These are phyloP conservation scores for Pelvicachromis taeniatus DNA, from an alignment of 2,113 vertebrate species.

Conservation along the genomic window DNA sequence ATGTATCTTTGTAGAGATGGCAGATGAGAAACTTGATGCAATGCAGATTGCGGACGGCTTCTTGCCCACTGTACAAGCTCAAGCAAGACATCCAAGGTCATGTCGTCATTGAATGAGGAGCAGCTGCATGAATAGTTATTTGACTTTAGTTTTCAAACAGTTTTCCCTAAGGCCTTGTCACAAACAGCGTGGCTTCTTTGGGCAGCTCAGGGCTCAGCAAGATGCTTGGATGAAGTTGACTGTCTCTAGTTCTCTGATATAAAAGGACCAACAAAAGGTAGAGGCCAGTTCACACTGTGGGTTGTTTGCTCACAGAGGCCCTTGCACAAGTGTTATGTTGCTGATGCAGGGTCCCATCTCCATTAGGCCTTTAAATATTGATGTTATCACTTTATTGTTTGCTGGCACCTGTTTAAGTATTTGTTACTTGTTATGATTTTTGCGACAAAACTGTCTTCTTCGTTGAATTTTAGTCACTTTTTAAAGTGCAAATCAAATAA, in stretches of 20 bases:
- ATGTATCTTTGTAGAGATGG: not conserved
- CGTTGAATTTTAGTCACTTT: not conserved
- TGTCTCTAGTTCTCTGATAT: not conserved
- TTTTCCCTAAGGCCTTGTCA: not conserved
- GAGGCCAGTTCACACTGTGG: not conserved
- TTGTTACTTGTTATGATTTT: not conserved
- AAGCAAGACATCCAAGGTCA: not conserved
- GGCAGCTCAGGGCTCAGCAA: not conserved
- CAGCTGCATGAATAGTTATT: not conserved
- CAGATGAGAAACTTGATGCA: not conserved
- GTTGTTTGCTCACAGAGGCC: not conserved
- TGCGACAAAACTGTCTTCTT: not conserved
- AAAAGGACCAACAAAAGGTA: not conserved
- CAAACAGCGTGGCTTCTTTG: not conserved
- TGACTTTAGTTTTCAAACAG: not conserved
- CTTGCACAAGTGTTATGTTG: not conserved
- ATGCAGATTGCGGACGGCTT: not conserved
- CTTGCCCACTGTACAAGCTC: not conserved
- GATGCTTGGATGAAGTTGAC: not conserved
- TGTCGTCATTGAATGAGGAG: not conserved
- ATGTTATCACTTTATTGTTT: not conserved
- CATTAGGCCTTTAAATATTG: not conserved
- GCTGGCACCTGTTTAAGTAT: not conserved
- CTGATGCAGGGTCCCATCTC: not conserved
- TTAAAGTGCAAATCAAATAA: conserved; percentile 12